These are phyloP conservation scores for Heliconius ismenius DNA, from an alignment of 2,888 invertebrate genomes.

Conservation along the genomic window DNA sequence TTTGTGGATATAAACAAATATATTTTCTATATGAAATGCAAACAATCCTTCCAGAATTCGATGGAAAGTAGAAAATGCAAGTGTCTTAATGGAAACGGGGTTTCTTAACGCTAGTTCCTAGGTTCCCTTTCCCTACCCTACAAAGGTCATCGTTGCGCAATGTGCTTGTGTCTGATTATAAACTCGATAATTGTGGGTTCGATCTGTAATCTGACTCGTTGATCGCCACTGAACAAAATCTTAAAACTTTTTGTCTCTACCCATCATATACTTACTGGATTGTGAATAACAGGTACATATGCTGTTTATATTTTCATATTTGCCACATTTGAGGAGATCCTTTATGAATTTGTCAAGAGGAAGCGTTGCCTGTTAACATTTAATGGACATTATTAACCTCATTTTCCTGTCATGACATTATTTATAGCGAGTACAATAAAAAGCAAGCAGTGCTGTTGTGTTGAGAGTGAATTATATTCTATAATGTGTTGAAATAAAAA, in stretches of 20 bases:
- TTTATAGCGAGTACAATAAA: conserved; percentile 5
- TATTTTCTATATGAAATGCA: too few relatives aligned
- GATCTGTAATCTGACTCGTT: too few relatives aligned
- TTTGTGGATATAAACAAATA: too few relatives aligned
- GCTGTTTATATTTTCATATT: neutral
- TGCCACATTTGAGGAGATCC: neutral
- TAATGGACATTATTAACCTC: conserved; percentile 20
- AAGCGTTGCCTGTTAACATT: conserved; percentile 12
- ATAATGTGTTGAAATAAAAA: neutral
- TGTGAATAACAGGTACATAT: neutral
- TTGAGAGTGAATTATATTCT: neutral
- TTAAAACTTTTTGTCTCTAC: neutral
- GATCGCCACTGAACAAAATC: too few relatives aligned
- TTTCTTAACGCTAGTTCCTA: too few relatives aligned
- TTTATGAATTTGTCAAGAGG: neutral
- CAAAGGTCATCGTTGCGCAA: too few relatives aligned
- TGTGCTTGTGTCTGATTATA: too few relatives aligned
- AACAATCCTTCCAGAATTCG: too few relatives aligned
- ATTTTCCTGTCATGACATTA: conserved; percentile 19
- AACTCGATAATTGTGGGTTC: too few relatives aligned
- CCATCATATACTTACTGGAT: neutral
- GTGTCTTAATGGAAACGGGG: too few relatives aligned
- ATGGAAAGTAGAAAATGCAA: too few relatives aligned
- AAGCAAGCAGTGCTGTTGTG: neutral
- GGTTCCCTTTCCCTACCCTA: too few relatives aligned